Conservation (phyloP, 2,797 vertebrate genomes). For the Steatocranus sp. region DNA sequence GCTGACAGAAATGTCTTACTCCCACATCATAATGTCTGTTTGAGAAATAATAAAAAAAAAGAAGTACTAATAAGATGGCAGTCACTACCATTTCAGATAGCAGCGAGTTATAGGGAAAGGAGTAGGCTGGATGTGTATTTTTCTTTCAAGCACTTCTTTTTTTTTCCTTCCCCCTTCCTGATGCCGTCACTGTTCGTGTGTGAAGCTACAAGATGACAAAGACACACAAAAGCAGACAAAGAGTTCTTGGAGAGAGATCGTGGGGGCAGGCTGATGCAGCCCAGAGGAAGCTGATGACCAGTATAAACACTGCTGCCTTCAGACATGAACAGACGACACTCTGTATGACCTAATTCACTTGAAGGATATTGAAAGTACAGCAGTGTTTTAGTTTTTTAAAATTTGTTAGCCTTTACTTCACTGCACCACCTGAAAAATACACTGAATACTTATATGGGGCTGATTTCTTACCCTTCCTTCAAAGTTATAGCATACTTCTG, state of each 20-base stretch:
- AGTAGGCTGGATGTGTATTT: background rate
- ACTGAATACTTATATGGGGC: background rate
- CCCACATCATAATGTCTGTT: background rate
- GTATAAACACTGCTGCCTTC: constrained; percentile 2
- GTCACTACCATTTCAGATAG: background rate
- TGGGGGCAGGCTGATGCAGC: background rate
- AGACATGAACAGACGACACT: background rate
- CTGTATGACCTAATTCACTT: background rate
- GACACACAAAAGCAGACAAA: background rate
- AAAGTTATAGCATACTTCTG: background rate
- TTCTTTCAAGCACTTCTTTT: background rate
- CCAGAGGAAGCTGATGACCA: background rate
- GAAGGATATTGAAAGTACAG: background rate
- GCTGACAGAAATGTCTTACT: background rate
- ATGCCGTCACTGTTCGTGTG: background rate
- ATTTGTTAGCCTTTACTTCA: background rate
- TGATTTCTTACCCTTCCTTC: background rate
- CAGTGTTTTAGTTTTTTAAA: background rate
- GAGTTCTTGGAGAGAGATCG: background rate
- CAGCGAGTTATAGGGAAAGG: background rate
- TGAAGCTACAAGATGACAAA: constrained; percentile 18
- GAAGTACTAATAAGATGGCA: background rate
- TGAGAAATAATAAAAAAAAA: background rate
- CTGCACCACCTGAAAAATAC: background rate
- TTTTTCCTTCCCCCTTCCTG: background rate